A percentile compares a stretch with the other conserved stretches of the same genome.
phyloP scores from a whole-genome alignment of 2,113 vertebrate genomes.

The Podarcis raffonei region DNA sequence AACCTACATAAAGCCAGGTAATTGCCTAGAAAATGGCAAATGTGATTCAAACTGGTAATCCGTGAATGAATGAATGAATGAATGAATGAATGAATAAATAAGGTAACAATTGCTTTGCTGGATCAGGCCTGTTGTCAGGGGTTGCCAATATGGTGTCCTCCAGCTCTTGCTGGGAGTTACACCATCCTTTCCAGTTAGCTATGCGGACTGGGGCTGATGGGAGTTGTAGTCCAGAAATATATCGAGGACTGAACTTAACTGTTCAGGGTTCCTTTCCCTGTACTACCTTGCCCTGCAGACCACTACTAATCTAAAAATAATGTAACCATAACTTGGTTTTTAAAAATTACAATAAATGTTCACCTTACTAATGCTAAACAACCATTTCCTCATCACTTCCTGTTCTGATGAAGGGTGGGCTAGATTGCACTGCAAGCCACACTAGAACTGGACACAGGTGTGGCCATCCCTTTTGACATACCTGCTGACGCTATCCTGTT shows the following conservation, averaged over 20 bases:
- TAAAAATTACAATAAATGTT: not conserved
- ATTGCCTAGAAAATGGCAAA: not conserved
- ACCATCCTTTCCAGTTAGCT: too few relatives aligned
- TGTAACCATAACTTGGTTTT: not conserved
- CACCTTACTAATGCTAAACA: not conserved
- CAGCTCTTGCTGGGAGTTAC: too few relatives aligned
- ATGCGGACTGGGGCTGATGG: too few relatives aligned
- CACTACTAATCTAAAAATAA: too few relatives aligned
- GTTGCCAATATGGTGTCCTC: too few relatives aligned
- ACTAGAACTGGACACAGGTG: not conserved
- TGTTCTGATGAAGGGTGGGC: not conserved
- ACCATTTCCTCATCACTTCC: not conserved
- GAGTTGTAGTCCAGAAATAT: too few relatives aligned
- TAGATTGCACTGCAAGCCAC: not conserved
- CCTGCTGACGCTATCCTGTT: constrained; percentile 76
- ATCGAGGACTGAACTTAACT: too few relatives aligned
- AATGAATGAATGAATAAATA: too few relatives aligned
- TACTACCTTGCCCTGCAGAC: too few relatives aligned
- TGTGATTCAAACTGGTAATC: not conserved
- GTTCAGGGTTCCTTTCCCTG: too few relatives aligned
- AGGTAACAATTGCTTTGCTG: not conserved
- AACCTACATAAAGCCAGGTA: fast-evolving
- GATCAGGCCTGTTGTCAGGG: not conserved
- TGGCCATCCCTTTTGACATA: constrained; percentile 44
- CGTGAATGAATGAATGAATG: too few relatives aligned